Evolutionary conservation across 2,113 vertebrate species (phyloP).

Genomic region (Pterocles gutturalis): DNA sequence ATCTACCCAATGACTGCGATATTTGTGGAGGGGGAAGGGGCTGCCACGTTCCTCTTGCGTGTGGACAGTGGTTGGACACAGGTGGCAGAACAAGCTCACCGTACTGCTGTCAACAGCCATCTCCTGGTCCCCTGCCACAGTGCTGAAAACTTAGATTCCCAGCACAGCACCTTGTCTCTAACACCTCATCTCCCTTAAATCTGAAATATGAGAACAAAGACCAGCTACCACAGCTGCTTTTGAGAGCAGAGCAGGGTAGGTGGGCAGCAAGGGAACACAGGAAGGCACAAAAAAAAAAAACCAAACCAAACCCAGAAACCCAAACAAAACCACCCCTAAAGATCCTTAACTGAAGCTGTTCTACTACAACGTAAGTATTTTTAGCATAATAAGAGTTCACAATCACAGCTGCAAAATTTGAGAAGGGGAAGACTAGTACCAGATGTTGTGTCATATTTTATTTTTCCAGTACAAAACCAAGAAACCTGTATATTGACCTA

Average conservation of each 20-base stretch:
- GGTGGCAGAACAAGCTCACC: neutral
- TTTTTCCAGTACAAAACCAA: neutral
- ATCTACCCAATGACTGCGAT: fast-evolving
- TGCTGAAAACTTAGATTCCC: slow-evolving; percentile 18
- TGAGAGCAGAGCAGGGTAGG: neutral
- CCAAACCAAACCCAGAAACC: too few species aligned
- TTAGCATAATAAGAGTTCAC: neutral
- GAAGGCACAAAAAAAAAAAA: neutral
- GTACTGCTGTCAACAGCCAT: neutral
- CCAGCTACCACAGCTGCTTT: neutral
- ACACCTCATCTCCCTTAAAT: neutral
- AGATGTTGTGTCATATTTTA: neutral
- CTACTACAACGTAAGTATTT: neutral
- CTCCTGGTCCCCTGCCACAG: neutral
- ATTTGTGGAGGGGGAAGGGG: neutral
- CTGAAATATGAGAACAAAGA: neutral
- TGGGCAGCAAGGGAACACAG: neutral
- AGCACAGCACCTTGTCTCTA: neutral
- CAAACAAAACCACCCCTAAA: too few species aligned
- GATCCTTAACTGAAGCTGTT: neutral
- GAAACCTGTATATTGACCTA: neutral
- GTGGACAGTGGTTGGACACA: neutral
- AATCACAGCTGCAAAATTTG: neutral
- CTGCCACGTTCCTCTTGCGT: neutral
- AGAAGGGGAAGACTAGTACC: neutral